Conservation (phyloP, 1,140 invertebrate genomes). For the Drosophila punjabiensis region DNA sequence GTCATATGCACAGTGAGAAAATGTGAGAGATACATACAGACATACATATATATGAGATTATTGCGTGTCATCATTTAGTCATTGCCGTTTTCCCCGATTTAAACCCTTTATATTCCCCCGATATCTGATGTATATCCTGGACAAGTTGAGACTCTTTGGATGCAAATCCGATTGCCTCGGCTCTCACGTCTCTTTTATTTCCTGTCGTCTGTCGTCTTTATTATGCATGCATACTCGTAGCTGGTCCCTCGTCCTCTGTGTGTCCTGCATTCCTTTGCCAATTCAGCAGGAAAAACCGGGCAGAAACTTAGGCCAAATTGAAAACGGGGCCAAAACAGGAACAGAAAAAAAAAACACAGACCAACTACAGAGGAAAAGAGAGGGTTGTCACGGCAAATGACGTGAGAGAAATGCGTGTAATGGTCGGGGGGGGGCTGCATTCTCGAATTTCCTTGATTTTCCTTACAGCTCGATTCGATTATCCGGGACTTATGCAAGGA, state of each 20-base stretch:
- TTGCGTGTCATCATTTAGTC: conserved; percentile 3
- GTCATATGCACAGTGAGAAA: background rate
- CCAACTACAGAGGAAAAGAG: background rate
- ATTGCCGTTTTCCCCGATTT: background rate
- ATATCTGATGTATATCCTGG: conserved; percentile 12
- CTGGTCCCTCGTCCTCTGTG: background rate
- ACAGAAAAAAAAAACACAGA: background rate
- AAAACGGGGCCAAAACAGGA: conserved; percentile 39
- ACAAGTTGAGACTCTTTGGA: conserved; percentile 48
- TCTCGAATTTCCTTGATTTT: conserved; percentile 14
- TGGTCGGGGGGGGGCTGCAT: conserved; percentile 14
- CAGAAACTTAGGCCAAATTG: conserved; percentile 56
- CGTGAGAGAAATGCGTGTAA: conserved; percentile 64
- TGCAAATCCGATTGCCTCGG: conserved; percentile 64
- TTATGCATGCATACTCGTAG: conserved; percentile 71
- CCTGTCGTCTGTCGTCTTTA: conserved; percentile 62
- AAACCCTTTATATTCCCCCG: background rate
- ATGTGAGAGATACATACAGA: too few relatives aligned
- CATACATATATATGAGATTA: background rate
- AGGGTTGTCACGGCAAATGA: conserved; percentile 65
- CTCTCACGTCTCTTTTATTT: conserved; percentile 20
- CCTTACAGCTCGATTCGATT: conserved; percentile 22
- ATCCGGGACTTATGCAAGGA: conserved; percentile 19
- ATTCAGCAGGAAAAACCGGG: conserved; percentile 8
- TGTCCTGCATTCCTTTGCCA: conserved; percentile 10